Conservation (phyloP, 2,113 vertebrate genomes). For the Trichechus manatus region DNA sequence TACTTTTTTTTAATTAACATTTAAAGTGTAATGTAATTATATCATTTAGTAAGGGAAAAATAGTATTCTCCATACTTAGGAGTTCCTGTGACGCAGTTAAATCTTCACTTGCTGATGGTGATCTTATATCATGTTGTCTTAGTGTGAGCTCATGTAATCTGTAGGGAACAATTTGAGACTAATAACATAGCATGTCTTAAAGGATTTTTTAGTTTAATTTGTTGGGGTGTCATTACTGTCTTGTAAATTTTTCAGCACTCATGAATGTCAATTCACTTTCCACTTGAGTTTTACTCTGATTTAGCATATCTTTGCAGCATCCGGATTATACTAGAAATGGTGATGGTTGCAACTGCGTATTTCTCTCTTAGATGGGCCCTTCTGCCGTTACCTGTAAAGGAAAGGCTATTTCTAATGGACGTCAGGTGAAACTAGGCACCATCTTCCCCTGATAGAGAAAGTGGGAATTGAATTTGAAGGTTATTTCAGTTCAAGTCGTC, state of each 20-base stretch:
- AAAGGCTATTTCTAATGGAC: neutral
- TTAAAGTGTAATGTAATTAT: neutral
- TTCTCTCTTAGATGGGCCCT: neutral
- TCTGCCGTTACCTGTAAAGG: slow-evolving; percentile 8
- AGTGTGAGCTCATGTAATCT: neutral
- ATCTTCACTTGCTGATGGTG: neutral
- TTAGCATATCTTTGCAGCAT: neutral
- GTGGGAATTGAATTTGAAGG: neutral
- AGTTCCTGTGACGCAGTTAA: neutral
- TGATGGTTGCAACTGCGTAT: neutral
- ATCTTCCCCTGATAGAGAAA: neutral
- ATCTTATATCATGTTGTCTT: neutral
- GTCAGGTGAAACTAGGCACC: neutral
- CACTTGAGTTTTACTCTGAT: slow-evolving; percentile 4
- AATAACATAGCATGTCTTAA: neutral
- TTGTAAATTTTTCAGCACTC: neutral
- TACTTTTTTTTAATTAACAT: neutral
- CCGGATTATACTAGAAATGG: neutral
- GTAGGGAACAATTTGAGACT: neutral
- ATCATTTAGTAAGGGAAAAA: slow-evolving; percentile 17
- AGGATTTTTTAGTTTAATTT: neutral
- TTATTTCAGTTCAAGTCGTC: slow-evolving; percentile 48
- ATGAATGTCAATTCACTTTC: neutral
- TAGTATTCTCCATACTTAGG: neutral
- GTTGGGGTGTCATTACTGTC: neutral